Evolutionary conservation across 2,113 vertebrate genomes (phyloP), one percentile per base, ranked within the genome.

Genomic region (Calyptomena viridis): DNA sequence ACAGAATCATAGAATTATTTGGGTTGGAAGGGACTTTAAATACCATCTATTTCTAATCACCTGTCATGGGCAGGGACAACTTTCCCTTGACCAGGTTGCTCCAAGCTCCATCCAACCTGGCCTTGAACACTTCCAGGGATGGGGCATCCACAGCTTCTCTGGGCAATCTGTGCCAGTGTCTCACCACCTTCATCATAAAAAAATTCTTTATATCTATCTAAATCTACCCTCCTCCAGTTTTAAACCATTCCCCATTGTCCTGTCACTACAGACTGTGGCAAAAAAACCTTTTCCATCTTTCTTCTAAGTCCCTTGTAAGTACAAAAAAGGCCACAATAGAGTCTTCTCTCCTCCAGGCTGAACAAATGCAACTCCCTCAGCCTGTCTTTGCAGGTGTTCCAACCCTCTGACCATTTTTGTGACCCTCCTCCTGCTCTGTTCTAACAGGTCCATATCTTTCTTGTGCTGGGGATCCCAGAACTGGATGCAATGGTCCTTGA

Each of bases 111-210:
- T 68, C 47, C 63, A 94, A 0, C 24, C 21, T 20, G 12, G 6
- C 9, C 11, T 11, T 40, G 47, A 20, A 62, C 24, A 18, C 5
- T 80, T 7, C 19, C 23, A 73, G 28, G 37, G n/a, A 67, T 16
- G 37, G 14, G 31, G 11, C 27, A 44, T 0, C 42, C 39, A 58
- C 56, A 60, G 3, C 8, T 14, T 22, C 35, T 30, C 39, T 31
- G 18, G 40, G 9, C 8, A 91, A 14, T 35, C 2, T 9, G 24
- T 50, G 1, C 25, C 55, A 91, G 6, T 12, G 8, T 5, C 27
- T 72, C 18, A 27, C 5, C 42, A 59, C 5, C 7, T 28, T 74
- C 35, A 42, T 0, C 0, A 1, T 21, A 11, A 69, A 67, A 18
- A 37, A 49, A 19, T 1, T 91, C 12, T 4, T 69, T 14, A 5